Evolutionary conservation across 2,113 vertebrate genomes (phyloP).

Genomic region (Anolis carolinensis): DNA sequence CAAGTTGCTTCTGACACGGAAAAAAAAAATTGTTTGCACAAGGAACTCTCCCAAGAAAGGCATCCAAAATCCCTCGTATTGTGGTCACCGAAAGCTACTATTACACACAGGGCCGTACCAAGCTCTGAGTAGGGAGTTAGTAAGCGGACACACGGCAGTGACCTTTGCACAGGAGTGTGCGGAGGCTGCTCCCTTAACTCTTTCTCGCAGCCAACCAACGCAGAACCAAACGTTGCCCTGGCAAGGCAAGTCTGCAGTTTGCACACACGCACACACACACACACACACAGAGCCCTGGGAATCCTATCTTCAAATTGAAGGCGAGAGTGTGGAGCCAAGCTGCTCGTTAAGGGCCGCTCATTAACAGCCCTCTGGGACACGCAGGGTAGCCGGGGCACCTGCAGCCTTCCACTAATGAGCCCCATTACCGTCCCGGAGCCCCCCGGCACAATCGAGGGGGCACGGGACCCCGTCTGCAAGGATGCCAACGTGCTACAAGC

Average conservation of each 20-base stretch:
- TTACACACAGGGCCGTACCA: neutral
- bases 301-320: slow-evolving; percentile 45
- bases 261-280: neutral
- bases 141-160: neutral
- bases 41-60: neutral
- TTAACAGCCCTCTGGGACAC: slow-evolving; percentile 72
- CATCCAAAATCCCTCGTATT: neutral
- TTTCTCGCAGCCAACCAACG: neutral
- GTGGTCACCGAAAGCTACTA: neutral
- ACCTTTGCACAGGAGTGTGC: neutral
- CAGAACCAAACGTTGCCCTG: too few species aligned
- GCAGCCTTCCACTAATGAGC: slow-evolving; percentile 77
- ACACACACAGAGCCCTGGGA: neutral
- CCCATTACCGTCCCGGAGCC: slow-evolving; percentile 68
- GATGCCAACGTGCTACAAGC: neutral
- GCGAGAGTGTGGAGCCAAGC: slow-evolving; percentile 36
- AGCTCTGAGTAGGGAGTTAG: neutral
- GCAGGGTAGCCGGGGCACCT: slow-evolving; percentile 73
- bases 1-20: too few species aligned
- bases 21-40: neutral
- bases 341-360: slow-evolving; percentile 74
- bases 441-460: slow-evolving; percentile 44
- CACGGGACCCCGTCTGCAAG: neutral
- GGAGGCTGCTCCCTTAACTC: neutral
- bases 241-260: slow-evolving; percentile 5